Evolutionary conservation across 2,888 invertebrate genomes (phyloP).

Genomic region (Synergus laeviventris): DNA sequence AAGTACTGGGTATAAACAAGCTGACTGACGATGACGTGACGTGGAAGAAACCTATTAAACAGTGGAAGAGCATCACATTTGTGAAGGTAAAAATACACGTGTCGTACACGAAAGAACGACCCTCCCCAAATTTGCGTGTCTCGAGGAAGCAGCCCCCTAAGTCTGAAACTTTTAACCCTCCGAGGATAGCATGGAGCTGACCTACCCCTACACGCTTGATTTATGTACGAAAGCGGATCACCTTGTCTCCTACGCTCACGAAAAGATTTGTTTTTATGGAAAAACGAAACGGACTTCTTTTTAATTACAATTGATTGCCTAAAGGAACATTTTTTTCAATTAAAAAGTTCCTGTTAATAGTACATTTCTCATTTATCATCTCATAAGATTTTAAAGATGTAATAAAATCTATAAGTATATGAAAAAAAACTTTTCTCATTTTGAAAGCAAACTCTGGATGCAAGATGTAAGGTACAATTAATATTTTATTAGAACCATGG

Average conservation of each 20-base stretch:
- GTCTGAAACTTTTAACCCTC: constrained; percentile 70
- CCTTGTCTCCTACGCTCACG: constrained; percentile 48
- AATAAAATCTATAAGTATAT: neutral
- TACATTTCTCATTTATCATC: neutral
- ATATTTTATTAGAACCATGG: constrained; percentile 53
- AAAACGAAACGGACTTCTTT: neutral
- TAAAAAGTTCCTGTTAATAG: neutral
- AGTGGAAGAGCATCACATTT: constrained; percentile 30
- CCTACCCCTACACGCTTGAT: constrained; percentile 72
- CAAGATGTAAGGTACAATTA: constrained; percentile 49
- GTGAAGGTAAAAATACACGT: constrained; percentile 44
- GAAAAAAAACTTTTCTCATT: neutral
- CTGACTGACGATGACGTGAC: neutral
- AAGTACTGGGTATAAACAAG: neutral
- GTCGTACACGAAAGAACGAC: constrained; percentile 58
- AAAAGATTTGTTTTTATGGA: neutral
- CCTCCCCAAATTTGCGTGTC: constrained; percentile 74
- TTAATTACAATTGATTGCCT: neutral
- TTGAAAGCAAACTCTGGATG: neutral
- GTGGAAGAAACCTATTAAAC: neutral
- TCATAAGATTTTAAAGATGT: neutral
- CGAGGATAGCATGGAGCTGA: constrained; percentile 68
- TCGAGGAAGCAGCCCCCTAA: constrained; percentile 62
- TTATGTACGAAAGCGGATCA: constrained; percentile 68
- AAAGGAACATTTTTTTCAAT: neutral